These are phyloP conservation scores for Mus minutoides DNA, from an alignment of 2,797 vertebrate species.

Conservation along the genomic window DNA sequence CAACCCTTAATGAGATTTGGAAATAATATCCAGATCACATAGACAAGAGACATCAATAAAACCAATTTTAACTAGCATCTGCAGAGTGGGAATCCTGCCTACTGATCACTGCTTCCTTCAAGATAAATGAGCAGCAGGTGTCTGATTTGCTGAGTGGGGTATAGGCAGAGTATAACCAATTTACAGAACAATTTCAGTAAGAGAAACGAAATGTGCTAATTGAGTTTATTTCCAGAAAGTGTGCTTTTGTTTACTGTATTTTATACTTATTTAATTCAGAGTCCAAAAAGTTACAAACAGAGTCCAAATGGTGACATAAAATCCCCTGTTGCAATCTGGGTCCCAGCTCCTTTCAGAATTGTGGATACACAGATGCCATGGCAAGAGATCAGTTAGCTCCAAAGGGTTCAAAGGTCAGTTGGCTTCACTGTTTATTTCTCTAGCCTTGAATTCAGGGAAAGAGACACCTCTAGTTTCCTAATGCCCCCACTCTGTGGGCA, in stretches of 20 bases:
- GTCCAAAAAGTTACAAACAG: neutral
- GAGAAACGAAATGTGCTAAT: constrained; percentile 28
- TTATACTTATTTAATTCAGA: constrained; percentile 11
- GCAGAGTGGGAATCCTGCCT: constrained; percentile 35
- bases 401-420: neutral
- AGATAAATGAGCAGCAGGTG: constrained; percentile 55
- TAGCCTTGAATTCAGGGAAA: neutral
- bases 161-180: constrained; percentile 38
- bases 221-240: neutral
- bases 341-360: neutral
- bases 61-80: constrained; percentile 57
- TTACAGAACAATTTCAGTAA: constrained; percentile 35
- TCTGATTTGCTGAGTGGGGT: constrained; percentile 46
- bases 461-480: neutral
- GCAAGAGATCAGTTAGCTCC: neutral
- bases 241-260: constrained; percentile 37
- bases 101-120: constrained; percentile 13
- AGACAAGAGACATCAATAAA: constrained; percentile 30
- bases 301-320: neutral
- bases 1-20: constrained; percentile 28
- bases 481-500: neutral
- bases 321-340: neutral
- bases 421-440: neutral
- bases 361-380: neutral
- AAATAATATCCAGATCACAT: constrained; percentile 42